Conservation (phyloP, 2,113 vertebrate genomes). For the Notarius lentiginosus region DNA sequence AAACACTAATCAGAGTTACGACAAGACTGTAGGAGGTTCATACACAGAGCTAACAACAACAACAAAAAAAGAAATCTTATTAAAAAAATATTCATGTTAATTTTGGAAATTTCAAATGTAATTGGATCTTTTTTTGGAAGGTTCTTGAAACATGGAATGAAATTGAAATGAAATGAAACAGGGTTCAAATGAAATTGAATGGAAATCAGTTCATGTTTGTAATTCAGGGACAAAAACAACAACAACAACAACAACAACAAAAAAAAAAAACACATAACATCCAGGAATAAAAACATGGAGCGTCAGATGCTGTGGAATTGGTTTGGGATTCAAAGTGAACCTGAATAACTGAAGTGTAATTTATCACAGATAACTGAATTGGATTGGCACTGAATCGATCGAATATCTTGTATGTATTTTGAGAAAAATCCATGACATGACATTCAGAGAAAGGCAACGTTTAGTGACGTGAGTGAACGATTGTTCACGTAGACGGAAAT, state of each 20-base stretch:
- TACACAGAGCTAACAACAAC: constrained; percentile 23
- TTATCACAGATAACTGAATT: not conserved
- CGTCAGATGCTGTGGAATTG: not conserved
- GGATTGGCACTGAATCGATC: not conserved
- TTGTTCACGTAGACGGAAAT: not conserved
- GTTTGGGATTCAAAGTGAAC: not conserved
- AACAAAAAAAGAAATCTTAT: too few species aligned
- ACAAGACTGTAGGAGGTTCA: constrained; percentile 35
- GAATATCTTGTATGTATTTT: not conserved
- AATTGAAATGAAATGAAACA: not conserved
- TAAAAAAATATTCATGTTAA: too few species aligned
- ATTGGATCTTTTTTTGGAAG: not conserved
- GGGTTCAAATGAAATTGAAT: not conserved
- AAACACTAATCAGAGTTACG: constrained; percentile 46
- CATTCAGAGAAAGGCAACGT: not conserved
- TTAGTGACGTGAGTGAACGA: not conserved
- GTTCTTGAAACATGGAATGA: not conserved
- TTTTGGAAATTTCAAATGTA: too few species aligned
- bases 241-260: too few species aligned
- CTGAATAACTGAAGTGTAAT: not conserved
- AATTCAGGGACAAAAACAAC: too few species aligned
- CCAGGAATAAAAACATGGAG: not conserved
- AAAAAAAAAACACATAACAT: too few species aligned
- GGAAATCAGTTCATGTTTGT: too few species aligned
- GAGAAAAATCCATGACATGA: not conserved